These are phyloP conservation scores for Salvelinus fontinalis DNA, from an alignment of 2,113 vertebrate genomes.

Conservation along the genomic window DNA sequence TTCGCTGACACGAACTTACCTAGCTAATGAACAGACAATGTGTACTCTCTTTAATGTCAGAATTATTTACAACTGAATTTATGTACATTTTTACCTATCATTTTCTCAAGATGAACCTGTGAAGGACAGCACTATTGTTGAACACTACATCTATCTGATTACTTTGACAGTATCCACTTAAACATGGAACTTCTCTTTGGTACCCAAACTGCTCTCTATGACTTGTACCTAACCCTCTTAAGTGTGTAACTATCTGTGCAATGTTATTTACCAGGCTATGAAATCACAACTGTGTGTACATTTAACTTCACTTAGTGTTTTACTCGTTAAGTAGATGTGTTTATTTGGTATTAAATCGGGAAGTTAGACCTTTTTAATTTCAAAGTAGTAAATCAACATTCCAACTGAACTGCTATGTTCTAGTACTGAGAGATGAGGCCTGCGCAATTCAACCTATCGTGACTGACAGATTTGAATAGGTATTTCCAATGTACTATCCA, in stretches of 20 bases:
- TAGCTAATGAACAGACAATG: background rate
- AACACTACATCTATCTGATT: slow-evolving; percentile 17
- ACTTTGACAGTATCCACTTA: slow-evolving; percentile 1
- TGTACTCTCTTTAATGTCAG: too few relatives aligned
- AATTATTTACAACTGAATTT: background rate
- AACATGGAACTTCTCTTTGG: background rate
- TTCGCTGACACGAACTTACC: background rate
- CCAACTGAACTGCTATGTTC: too few relatives aligned
- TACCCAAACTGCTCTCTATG: slow-evolving; percentile 16
- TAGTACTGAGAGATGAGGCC: too few relatives aligned
- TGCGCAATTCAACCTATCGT: too few relatives aligned
- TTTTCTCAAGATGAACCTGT: background rate
- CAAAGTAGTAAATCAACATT: too few relatives aligned
- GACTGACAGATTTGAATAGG: too few relatives aligned
- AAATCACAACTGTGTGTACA: slow-evolving; percentile 30
- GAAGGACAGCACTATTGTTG: background rate
- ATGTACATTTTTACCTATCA: background rate
- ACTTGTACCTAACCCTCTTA: slow-evolving; percentile 25
- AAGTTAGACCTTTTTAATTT: too few relatives aligned
- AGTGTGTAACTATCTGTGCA: slow-evolving; percentile 24
- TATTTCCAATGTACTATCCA: too few relatives aligned
- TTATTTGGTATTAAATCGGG: slow-evolving; percentile 24
- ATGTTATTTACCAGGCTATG: slow-evolving; percentile 36
- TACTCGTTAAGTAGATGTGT: slow-evolving; percentile 23
- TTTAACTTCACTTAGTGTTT: slow-evolving; percentile 1